A percentile compares a stretch with the other conserved stretches of the same genome.
phyloP scores from a whole-genome alignment of 2,888 invertebrate genomes.

The Unio pictorum region DNA sequence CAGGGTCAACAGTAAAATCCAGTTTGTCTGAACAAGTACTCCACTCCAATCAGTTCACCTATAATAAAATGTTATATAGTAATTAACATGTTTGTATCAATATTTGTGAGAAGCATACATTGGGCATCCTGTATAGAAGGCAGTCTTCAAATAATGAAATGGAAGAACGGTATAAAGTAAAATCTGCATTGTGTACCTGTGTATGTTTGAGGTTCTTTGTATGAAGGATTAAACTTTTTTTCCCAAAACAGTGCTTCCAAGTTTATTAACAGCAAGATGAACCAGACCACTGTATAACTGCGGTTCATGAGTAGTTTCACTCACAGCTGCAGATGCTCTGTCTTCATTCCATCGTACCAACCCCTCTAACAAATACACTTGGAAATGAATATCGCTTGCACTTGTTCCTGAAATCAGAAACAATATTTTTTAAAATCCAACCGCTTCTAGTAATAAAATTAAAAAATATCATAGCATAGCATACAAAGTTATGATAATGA shows the following conservation, averaged over 20 bases:
- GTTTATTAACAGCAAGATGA: conserved; percentile 15
- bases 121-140: neutral
- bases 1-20: conserved; percentile 2
- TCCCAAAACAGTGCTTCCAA: conserved; percentile 11
- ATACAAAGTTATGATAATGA: no score
- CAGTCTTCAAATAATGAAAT: neutral
- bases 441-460: no score
- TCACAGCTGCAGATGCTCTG: conserved; percentile 11
- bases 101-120: neutral
- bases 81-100: neutral
- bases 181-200: conserved; percentile 10
- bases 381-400: conserved; percentile 32
- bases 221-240: conserved; percentile 10
- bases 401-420: conserved; percentile 17
- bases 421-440: no score
- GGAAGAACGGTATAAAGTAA: neutral
- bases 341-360: conserved; percentile 31
- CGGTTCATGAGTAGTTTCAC: conserved; percentile 1
- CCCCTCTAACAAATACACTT: conserved; percentile 33
- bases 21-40: conserved; percentile 26
- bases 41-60: conserved; percentile 22
- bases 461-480: no score
- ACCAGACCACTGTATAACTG: conserved; percentile 13
- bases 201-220: conserved; percentile 19
- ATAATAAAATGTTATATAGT: neutral